Conservation (phyloP, 2,888 invertebrate species). For the Netelia inedita region DNA sequence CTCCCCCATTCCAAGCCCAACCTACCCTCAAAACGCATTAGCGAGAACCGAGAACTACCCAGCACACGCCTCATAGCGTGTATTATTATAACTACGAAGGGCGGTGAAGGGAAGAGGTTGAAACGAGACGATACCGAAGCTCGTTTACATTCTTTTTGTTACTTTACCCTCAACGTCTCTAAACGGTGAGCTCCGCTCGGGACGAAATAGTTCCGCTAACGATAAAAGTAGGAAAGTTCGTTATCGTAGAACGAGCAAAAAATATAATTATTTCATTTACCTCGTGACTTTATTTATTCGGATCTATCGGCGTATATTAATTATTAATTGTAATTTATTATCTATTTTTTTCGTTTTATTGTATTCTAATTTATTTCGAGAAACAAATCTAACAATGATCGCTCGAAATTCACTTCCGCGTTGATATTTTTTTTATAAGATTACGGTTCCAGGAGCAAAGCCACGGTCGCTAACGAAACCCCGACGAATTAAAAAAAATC, state of each 20-base stretch:
- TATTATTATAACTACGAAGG: slow-evolving; percentile 26
- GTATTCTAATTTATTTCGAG: too few relatives aligned
- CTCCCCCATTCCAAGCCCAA: neutral
- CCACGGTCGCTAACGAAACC: too few relatives aligned
- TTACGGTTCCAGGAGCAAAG: too few relatives aligned
- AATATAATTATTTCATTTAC: neutral
- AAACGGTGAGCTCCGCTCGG: neutral
- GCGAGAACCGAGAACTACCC: neutral
- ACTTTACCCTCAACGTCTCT: slow-evolving; percentile 8
- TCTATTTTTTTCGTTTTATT: too few relatives aligned
- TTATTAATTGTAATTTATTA: too few relatives aligned
- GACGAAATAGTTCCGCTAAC: slow-evolving; percentile 14
- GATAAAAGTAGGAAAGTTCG: neutral
- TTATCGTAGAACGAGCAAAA: neutral
- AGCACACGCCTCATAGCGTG: slow-evolving; percentile 9
- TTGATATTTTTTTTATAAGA: too few relatives aligned
- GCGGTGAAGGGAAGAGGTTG: slow-evolving; percentile 36
- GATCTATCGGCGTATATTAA: too few relatives aligned
- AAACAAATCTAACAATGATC: too few relatives aligned
- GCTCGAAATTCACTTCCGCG: too few relatives aligned
- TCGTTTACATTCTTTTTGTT: slow-evolving; percentile 33
- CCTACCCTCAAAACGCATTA: neutral
- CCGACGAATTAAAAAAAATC: too few relatives aligned
- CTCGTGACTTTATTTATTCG: neutral
- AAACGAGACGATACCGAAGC: slow-evolving; percentile 40